Evolutionary conservation across 2,113 vertebrate genomes (phyloP).

Genomic region (Choloepus hoffmanni): DNA sequence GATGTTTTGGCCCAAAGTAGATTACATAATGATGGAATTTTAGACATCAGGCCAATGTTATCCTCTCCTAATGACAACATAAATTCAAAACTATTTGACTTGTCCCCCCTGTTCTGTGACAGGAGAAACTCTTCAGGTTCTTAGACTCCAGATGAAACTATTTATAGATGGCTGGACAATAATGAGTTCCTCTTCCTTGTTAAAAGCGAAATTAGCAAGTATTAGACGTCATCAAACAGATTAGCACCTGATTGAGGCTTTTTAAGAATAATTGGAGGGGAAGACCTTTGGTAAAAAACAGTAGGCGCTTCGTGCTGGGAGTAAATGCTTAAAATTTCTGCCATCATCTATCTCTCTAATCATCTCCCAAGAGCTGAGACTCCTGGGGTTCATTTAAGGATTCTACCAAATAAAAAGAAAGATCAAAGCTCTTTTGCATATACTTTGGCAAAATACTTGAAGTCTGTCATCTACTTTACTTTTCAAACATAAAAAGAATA

Average conservation of each 20-base stretch:
- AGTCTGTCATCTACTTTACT: background rate
- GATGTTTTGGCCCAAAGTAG: slow-evolving; percentile 13
- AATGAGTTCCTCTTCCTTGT: slow-evolving; percentile 29
- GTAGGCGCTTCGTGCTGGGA: slow-evolving; percentile 15
- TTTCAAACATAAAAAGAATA: slow-evolving; percentile 31
- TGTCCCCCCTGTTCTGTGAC: background rate
- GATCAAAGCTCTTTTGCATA: slow-evolving; percentile 49
- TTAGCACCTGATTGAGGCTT: slow-evolving; percentile 68
- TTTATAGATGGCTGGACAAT: slow-evolving; percentile 12
- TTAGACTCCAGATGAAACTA: background rate
- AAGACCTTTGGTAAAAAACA: slow-evolving; percentile 30
- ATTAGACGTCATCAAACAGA: slow-evolving; percentile 63
- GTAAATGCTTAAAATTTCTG: background rate
- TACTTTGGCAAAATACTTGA: slow-evolving; percentile 48
- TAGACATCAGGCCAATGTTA: background rate
- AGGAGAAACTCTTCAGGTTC: slow-evolving; percentile 15
- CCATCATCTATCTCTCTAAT: slow-evolving; percentile 17
- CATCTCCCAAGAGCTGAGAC: background rate
- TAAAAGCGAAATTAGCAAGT: slow-evolving; percentile 65
- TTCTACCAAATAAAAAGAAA: slow-evolving; percentile 46
- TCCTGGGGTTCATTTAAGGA: slow-evolving; percentile 45
- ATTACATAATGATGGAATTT: background rate
- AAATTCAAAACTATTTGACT: background rate
- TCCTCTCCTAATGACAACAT: background rate
- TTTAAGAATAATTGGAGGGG: slow-evolving; percentile 52